Conservation (phyloP, 2,113 vertebrate genomes). For the Corythaixoides concolor region DNA sequence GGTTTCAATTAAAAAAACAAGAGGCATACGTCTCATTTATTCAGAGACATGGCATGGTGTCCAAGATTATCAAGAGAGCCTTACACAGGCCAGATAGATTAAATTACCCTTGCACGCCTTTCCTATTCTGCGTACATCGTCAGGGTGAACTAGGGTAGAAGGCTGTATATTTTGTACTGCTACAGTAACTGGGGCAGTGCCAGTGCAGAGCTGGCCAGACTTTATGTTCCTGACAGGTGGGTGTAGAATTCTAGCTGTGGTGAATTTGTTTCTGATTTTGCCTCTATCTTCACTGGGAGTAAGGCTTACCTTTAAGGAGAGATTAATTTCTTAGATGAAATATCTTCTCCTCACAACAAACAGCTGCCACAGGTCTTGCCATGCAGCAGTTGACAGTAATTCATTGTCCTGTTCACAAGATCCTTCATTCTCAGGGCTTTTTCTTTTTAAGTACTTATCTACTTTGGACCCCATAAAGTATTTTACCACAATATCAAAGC, state of each 20-base stretch:
- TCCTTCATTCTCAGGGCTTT: background rate
- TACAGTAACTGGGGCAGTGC: background rate
- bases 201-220: background rate
- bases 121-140: background rate
- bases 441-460: background rate
- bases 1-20: background rate
- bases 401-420: background rate
- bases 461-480: background rate
- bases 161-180: background rate
- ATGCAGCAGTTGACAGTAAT: background rate
- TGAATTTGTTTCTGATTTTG: background rate
- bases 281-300: background rate
- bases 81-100: conserved; percentile 30
- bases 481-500: background rate
- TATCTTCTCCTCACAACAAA: background rate
- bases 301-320: background rate
- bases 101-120: conserved; percentile 16
- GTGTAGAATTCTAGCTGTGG: background rate
- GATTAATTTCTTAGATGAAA: background rate
- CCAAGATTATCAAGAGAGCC: background rate
- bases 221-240: background rate
- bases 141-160: background rate
- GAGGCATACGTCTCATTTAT: conserved; percentile 15
- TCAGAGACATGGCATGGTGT: background rate
- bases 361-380: background rate